Conservation (phyloP, 2,797 vertebrate genomes). For the Hippocampus kuda region DNA sequence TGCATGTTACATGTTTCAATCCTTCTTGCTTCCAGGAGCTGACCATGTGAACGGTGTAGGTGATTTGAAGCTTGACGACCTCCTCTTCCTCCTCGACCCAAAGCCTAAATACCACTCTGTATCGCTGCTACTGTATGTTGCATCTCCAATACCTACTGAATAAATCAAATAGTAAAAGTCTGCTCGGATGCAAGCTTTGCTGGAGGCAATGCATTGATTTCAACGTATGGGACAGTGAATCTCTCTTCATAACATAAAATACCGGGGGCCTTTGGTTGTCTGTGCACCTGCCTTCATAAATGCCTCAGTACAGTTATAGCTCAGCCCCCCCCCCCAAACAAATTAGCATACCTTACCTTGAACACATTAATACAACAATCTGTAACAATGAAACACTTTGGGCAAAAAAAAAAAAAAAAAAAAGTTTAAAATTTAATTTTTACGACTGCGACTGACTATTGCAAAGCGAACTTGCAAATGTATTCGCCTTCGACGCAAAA, state of each 20-base stretch:
- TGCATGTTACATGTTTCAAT: constrained; percentile 10
- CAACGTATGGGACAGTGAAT: not conserved
- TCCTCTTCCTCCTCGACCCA: constrained; percentile 38
- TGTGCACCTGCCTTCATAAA: not conserved
- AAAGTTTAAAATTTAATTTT: not conserved
- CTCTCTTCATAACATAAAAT: too few relatives aligned
- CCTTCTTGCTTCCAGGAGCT: constrained; percentile 71
- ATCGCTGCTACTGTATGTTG: constrained; percentile 67
- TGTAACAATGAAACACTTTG: not conserved
- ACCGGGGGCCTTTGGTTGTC: not conserved
- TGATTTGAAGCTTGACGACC: not conserved
- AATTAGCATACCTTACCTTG: not conserved
- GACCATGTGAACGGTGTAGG: constrained; percentile 79
- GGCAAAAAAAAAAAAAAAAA: not conserved
- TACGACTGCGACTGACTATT: not conserved
- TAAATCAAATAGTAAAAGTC: constrained; percentile 64
- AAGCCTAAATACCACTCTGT: constrained; percentile 62
- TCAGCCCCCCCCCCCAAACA: not conserved
- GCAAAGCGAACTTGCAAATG: not conserved
- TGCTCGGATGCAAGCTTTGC: constrained; percentile 52
- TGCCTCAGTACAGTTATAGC: not conserved
- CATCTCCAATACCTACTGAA: constrained; percentile 72
- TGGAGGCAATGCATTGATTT: not conserved
- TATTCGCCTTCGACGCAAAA: not conserved
- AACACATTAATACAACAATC: not conserved